Conservation (phyloP, 2,797 vertebrate genomes). For the Mormyrops attenuatus region DNA sequence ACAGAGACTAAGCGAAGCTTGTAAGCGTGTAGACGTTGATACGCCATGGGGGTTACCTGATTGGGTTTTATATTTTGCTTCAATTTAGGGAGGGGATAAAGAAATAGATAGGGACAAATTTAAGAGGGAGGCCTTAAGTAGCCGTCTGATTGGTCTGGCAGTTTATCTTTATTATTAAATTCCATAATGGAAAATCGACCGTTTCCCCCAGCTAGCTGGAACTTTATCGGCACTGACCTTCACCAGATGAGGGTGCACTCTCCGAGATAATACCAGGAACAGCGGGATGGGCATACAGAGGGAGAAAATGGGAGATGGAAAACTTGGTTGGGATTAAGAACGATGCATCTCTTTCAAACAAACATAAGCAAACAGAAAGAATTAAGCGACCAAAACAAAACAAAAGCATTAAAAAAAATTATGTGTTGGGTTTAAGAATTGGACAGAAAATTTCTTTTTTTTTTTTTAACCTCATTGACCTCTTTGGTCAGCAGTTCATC, state of each 20-base stretch:
- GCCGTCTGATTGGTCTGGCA: slow-evolving; percentile 54
- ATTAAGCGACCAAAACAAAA: neutral
- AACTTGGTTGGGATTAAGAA: neutral
- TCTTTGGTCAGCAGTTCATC: neutral
- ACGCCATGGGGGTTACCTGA: slow-evolving; percentile 28
- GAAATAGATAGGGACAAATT: slow-evolving; percentile 44
- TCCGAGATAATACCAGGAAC: slow-evolving; percentile 22
- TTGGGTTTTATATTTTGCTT: slow-evolving; percentile 28
- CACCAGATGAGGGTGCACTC: slow-evolving; percentile 27
- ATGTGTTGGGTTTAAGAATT: neutral
- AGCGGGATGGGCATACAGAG: neutral
- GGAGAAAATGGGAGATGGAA: neutral
- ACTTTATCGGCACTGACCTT: slow-evolving; percentile 44
- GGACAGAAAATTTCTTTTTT: neutral
- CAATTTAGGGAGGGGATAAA: slow-evolving; percentile 39
- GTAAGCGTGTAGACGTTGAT: slow-evolving; percentile 9
- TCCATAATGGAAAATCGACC: slow-evolving; percentile 64
- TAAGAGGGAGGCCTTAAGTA: slow-evolving; percentile 47
- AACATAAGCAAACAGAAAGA: neutral
- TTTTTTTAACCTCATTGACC: neutral
- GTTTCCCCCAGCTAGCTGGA: slow-evolving; percentile 34
- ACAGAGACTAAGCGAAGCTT: slow-evolving; percentile 31
- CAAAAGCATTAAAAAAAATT: neutral
- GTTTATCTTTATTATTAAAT: slow-evolving; percentile 66
- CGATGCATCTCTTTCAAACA: neutral